A percentile compares a stretch with the other conserved stretches of the same genome.
These are phyloP conservation scores for Leucozona laternaria DNA, from an alignment of 2,888 invertebrate species.

Conservation along the genomic window DNA sequence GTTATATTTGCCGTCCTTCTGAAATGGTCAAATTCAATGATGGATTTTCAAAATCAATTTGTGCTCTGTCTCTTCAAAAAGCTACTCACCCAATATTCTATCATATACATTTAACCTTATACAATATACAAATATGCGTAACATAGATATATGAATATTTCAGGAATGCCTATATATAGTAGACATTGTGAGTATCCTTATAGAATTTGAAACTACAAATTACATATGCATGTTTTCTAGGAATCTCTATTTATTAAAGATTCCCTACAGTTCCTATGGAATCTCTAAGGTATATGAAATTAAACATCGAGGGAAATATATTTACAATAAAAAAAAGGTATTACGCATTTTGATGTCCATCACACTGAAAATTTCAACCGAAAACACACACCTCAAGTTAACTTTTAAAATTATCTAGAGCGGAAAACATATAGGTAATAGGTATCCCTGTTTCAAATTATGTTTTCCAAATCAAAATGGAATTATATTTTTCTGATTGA, in stretches of 20 bases:
- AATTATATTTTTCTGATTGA: constrained; percentile 70
- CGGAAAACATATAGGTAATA: too few relatives aligned
- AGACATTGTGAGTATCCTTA: not conserved
- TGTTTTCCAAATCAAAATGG: constrained; percentile 66
- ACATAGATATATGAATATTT: not conserved
- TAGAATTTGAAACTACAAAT: not conserved
- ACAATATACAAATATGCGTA: not conserved
- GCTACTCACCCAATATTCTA: not conserved
- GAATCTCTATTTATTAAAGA: not conserved
- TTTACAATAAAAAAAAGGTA: not conserved
- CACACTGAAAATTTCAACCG: not conserved
- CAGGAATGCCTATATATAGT: not conserved
- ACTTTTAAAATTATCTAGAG: constrained; percentile 20
- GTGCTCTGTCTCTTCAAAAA: not conserved
- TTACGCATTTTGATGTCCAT: not conserved
- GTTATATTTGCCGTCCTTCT: constrained; percentile 21
- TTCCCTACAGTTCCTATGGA: not conserved
- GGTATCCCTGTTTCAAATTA: constrained; percentile 35
- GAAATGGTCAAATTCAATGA: constrained; percentile 57
- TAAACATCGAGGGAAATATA: not conserved
- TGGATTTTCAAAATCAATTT: constrained; percentile 54
- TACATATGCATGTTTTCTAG: not conserved
- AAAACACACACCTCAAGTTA: constrained; percentile 12
- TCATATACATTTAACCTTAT: not conserved
- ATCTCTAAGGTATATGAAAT: not conserved